These are phyloP conservation scores for Acrocephalus arundinaceus DNA, from an alignment of 2,113 vertebrate species.

Conservation along the genomic window DNA sequence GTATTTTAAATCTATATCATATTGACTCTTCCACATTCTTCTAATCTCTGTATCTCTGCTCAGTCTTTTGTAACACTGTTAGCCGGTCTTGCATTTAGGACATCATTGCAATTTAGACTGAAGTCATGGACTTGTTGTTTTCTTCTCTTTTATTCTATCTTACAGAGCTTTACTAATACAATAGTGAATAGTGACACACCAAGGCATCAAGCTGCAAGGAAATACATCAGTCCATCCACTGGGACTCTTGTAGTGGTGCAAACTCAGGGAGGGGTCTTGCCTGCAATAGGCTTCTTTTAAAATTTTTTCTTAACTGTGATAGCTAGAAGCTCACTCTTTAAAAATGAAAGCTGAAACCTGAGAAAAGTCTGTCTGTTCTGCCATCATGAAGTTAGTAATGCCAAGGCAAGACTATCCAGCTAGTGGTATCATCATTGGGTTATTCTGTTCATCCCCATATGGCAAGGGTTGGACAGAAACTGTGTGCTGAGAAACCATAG, in stretches of 20 bases:
- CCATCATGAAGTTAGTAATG: background rate
- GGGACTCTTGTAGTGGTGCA: background rate
- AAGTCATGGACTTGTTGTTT: background rate
- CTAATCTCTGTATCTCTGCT: background rate
- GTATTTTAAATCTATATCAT: background rate
- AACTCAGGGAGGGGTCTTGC: background rate
- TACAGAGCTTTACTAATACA: background rate
- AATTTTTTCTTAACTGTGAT: background rate
- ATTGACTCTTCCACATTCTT: background rate
- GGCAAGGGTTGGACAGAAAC: background rate
- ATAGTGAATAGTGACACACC: background rate
- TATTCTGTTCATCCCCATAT: background rate
- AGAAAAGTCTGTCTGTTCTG: background rate
- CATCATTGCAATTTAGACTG: background rate
- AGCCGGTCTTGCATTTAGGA: background rate
- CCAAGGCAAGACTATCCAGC: background rate
- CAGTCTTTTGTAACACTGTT: background rate
- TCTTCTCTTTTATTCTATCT: background rate
- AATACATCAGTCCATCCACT: background rate
- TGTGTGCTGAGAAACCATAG: background rate
- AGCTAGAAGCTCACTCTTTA: background rate
- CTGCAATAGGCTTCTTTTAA: background rate
- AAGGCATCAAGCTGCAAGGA: background rate
- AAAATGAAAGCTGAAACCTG: background rate
- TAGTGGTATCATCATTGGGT: background rate